A percentile compares a stretch with the other conserved stretches of the same genome.
phyloP scores from a whole-genome alignment of 2,888 invertebrate genomes.

The Eupithecia insigniata region DNA sequence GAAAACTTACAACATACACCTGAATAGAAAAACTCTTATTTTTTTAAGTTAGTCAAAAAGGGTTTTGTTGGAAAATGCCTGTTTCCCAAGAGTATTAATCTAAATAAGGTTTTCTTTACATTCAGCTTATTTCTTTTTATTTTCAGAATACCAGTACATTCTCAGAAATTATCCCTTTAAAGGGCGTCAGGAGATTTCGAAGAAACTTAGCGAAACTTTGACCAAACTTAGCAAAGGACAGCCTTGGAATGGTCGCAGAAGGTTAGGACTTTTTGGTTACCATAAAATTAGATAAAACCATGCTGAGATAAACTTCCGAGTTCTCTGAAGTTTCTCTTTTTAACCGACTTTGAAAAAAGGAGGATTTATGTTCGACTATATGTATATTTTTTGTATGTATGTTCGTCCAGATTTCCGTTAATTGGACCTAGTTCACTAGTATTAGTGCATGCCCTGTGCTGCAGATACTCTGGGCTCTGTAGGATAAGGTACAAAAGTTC shows the following conservation, averaged over 20 bases:
- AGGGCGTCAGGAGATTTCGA: not conserved
- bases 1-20: not conserved
- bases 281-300: conserved; percentile 1
- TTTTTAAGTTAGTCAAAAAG: not conserved
- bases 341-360: no score
- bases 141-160: not conserved
- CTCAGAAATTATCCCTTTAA: not conserved
- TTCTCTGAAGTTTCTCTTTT: not conserved
- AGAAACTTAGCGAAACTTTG: not conserved
- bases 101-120: not conserved
- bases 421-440: no score
- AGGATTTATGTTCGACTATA: no score
- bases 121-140: not conserved
- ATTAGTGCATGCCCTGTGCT: no score
- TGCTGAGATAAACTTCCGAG: not conserved
- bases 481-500: no score
- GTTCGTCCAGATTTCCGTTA: no score
- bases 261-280: not conserved
- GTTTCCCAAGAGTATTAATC: not conserved
- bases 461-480: no score
- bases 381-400: no score
- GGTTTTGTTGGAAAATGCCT: not conserved
- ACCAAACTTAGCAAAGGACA: conserved; percentile 3
- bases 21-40: not conserved
- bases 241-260: not conserved